Percentiles rank a stretch among this genome's conserved stretches.
Evolutionary conservation across 2,113 vertebrate species (phyloP).

Genomic region (Petrocephalus zakoni): DNA sequence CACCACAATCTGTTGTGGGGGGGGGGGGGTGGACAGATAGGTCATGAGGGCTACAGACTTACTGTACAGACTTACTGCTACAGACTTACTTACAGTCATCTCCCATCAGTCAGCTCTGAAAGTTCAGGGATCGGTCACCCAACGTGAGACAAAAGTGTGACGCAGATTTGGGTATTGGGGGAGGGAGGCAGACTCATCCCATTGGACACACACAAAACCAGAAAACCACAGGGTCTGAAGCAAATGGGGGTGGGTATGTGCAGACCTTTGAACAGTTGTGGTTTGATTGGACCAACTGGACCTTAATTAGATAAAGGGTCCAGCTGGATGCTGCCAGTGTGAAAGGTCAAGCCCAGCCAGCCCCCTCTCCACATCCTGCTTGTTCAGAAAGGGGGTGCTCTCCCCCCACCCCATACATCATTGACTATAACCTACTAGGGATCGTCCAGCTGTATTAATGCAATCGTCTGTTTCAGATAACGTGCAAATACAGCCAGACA

Average conservation of each 20-base stretch:
- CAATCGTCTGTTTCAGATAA: not conserved
- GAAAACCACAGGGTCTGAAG: too few relatives aligned
- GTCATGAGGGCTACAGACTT: not conserved
- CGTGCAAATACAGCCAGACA: not conserved
- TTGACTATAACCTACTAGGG: not conserved
- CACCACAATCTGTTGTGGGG: not conserved
- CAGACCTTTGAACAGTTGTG: too few relatives aligned
- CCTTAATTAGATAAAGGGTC: not conserved
- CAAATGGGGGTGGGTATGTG: too few relatives aligned
- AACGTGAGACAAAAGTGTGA: not conserved
- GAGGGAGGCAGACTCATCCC: not conserved
- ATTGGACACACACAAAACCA: too few relatives aligned
- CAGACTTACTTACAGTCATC: not conserved
- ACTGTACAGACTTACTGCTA: not conserved
- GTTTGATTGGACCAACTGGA: not conserved
- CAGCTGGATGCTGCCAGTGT: not conserved
- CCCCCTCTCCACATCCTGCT: not conserved
- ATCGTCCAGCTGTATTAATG: not conserved
- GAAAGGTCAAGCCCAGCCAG: not conserved
- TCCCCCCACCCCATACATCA: not conserved
- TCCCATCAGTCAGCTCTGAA: not conserved
- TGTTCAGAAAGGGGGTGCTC: not conserved
- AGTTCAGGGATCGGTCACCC: not conserved
- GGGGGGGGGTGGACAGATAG: not conserved
- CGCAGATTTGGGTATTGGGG: not conserved